A percentile compares a stretch with the other conserved stretches of the same genome.
phyloP scores from a whole-genome alignment of 2,888 invertebrate species.

The Nowickia ferox region DNA sequence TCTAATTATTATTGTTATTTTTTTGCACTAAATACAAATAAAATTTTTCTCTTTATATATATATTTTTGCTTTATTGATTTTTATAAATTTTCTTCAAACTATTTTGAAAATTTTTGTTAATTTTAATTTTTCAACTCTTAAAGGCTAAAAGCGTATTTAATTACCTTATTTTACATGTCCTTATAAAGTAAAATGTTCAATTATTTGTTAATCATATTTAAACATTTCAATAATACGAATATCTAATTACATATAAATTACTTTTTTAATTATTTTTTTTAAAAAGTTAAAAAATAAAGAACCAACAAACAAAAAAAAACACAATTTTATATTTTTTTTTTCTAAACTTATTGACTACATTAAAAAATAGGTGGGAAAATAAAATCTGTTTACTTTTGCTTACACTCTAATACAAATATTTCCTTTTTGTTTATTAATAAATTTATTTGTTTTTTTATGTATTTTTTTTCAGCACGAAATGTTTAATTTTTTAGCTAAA shows the following conservation, averaged over 20 bases:
- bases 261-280: neutral
- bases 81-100: constrained; percentile 73
- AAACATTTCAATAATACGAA: constrained; percentile 25
- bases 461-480: constrained; percentile 21
- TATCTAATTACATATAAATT: neutral
- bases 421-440: neutral
- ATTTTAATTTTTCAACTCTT: constrained; percentile 79
- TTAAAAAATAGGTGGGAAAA: constrained; percentile 71
- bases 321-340: constrained; percentile 21
- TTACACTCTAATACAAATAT: constrained; percentile 38
- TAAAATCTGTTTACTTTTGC: constrained; percentile 66
- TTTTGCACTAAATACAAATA: constrained; percentile 34
- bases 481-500: constrained; percentile 29
- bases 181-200: constrained; percentile 69
- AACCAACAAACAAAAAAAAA: constrained; percentile 70
- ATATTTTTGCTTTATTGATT: constrained; percentile 57
- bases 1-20: constrained; percentile 41
- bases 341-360: constrained; percentile 65
- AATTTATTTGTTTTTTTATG: constrained; percentile 15
- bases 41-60: constrained; percentile 43
- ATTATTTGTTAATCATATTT: constrained; percentile 33
- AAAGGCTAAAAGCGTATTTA: constrained; percentile 83
- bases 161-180: constrained; percentile 80
- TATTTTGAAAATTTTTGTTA: constrained; percentile 43
- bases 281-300: constrained; percentile 56